phyloP scores from a whole-genome alignment of 2,797 vertebrate genomes.

The Pantherophis alleghaniensis region DNA sequence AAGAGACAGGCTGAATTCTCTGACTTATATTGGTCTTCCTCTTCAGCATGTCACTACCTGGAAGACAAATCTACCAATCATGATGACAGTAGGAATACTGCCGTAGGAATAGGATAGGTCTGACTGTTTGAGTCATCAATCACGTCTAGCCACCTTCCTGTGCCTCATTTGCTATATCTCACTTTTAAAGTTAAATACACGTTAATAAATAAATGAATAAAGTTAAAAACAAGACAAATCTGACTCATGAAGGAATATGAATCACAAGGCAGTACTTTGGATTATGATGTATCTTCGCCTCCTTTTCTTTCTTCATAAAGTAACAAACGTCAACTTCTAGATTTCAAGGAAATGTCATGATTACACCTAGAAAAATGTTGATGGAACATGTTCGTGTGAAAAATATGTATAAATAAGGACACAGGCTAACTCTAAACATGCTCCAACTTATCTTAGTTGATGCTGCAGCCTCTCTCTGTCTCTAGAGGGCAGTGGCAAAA shows the following conservation, averaged over 20 bases:
- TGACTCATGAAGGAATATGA: not conserved
- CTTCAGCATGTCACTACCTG: not conserved
- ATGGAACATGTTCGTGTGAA: too few species aligned
- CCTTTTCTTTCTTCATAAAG: not conserved
- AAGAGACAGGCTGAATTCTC: not conserved
- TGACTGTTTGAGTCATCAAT: not conserved
- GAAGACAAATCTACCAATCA: not conserved
- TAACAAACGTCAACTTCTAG: not conserved
- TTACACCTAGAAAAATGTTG: too few species aligned
- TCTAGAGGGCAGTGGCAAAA: not conserved
- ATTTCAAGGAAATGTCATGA: not conserved
- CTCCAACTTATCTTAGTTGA: not conserved
- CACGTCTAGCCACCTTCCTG: not conserved
- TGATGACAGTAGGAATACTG: not conserved
- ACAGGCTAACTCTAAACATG: too few species aligned
- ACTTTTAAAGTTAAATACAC: not conserved
- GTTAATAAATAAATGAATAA: not conserved
- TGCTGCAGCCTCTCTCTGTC: not conserved
- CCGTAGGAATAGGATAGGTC: not conserved
- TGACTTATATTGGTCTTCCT: not conserved
- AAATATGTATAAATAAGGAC: too few species aligned
- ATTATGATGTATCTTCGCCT: not conserved
- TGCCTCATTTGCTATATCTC: not conserved
- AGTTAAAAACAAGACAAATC: not conserved
- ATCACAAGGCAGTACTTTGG: not conserved